A percentile compares a stretch with the other conserved stretches of the same genome.
Conservation (phyloP, 2,113 vertebrate species). For the Boleophthalmus pectinirostris region DNA sequence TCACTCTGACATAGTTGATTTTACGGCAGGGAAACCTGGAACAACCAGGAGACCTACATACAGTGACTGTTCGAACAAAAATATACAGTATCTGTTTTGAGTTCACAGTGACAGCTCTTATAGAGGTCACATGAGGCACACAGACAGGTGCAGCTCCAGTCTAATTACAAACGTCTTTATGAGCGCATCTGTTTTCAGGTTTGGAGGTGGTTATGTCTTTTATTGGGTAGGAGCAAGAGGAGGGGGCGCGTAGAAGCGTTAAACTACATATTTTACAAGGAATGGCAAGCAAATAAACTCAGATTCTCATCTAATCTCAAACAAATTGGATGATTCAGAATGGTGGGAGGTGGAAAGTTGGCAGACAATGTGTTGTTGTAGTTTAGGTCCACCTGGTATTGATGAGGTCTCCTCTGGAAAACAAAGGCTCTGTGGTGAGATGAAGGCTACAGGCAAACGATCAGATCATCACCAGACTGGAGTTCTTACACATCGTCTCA, state of each 20-base stretch:
- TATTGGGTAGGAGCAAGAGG: slow-evolving; percentile 4
- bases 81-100: background rate
- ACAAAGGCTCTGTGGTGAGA: slow-evolving; percentile 1
- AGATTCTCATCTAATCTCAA: slow-evolving; percentile 6
- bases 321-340: slow-evolving; percentile 2
- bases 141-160: slow-evolving; percentile 1
- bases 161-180: slow-evolving; percentile 6
- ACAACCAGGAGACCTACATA: no score
- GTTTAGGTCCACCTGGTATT: slow-evolving; percentile 3
- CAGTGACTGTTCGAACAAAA: background rate
- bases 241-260: background rate
- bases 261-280: slow-evolving; percentile 1
- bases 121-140: background rate
- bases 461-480: background rate
- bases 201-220: slow-evolving; percentile 6
- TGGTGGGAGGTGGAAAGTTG: slow-evolving; percentile 1
- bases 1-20: background rate
- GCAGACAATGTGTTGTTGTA: background rate
- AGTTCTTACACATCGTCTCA: background rate
- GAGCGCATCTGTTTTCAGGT: slow-evolving; percentile 1
- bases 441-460: background rate
- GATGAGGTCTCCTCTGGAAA: background rate
- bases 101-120: background rate
- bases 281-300: background rate
- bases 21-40: background rate